phyloP scores from a whole-genome alignment of 2,113 vertebrate genomes.

The Colistium nudipinnis region DNA sequence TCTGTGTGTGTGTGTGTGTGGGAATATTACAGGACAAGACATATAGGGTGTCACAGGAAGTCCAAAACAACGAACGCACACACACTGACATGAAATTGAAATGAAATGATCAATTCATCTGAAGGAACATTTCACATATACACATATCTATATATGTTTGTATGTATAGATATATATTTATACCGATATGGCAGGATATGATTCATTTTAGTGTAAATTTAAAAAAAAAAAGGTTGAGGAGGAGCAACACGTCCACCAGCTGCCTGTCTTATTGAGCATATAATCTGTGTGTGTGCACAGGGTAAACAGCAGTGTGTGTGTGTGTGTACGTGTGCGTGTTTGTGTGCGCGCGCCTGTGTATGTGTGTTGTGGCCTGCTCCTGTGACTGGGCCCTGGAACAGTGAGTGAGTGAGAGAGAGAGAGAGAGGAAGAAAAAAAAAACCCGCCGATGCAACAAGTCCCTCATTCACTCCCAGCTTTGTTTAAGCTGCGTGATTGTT shows the following conservation, averaged over 20 bases:
- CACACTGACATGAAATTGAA: background rate
- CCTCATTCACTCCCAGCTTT: conserved; percentile 89
- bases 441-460: conserved; percentile 88
- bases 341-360: conserved; percentile 41
- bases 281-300: conserved; percentile 34
- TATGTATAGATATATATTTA: too few species aligned
- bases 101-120: too few species aligned
- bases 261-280: conserved; percentile 2
- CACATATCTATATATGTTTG: too few species aligned
- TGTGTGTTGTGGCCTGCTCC: conserved; percentile 61
- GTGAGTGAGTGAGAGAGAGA: background rate
- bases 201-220: too few species aligned
- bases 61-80: background rate
- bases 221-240: background rate
- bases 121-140: too few species aligned
- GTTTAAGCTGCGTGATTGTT: too few species aligned
- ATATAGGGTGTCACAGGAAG: too few species aligned
- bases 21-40: background rate
- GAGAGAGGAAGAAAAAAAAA: conserved; percentile 50
- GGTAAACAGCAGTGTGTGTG: conserved; percentile 43
- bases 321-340: conserved; percentile 7
- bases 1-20: too few species aligned
- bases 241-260: background rate
- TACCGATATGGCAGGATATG: too few species aligned
- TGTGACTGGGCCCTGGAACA: conserved; percentile 63